Percentiles rank a stretch among this genome's conserved stretches.
These are phyloP conservation scores for Aplidium turbinatum DNA, from an alignment of 23 tunicate species.

Conservation along the genomic window DNA sequence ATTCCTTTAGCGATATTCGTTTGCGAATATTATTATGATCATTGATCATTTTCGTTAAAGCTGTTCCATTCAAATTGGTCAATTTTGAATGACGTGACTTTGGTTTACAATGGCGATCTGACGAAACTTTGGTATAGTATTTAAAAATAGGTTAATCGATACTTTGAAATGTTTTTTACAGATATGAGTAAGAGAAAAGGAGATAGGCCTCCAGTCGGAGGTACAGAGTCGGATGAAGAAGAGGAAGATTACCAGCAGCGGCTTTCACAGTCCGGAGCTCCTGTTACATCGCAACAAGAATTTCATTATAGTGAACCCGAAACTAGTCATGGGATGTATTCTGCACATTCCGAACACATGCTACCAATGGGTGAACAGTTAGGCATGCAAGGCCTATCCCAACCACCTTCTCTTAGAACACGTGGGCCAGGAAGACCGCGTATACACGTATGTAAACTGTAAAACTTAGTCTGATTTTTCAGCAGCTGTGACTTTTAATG, in stretches of 20 bases:
- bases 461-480: neutral
- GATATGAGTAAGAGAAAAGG: slow-evolving; percentile 47
- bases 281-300: neutral
- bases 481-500: neutral
- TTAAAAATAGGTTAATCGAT: too few species aligned
- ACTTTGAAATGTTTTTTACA: too few species aligned
- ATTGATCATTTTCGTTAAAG: too few species aligned
- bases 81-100: too few species aligned
- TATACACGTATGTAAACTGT: slow-evolving; percentile 55
- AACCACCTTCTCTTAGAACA: slow-evolving; percentile 26
- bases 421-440: slow-evolving; percentile 87
- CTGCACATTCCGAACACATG: too few species aligned
- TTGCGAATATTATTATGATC: too few species aligned
- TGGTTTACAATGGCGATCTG: too few species aligned
- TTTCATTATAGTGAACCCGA: slow-evolving; percentile 28
- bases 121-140: too few species aligned
- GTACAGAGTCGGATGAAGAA: slow-evolving; percentile 21
- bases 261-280: neutral
- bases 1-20: too few species aligned
- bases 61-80: too few species aligned
- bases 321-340: too few species aligned
- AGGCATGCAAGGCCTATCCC: slow-evolving; percentile 1
- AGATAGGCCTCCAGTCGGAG: slow-evolving; percentile 26
- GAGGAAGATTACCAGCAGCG: slow-evolving; percentile 23
- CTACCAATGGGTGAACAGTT: neutral